Percentiles rank a stretch among this genome's conserved stretches.
phyloP scores from a whole-genome alignment of 2,888 invertebrate genomes.

The Eucera pruinosa region DNA sequence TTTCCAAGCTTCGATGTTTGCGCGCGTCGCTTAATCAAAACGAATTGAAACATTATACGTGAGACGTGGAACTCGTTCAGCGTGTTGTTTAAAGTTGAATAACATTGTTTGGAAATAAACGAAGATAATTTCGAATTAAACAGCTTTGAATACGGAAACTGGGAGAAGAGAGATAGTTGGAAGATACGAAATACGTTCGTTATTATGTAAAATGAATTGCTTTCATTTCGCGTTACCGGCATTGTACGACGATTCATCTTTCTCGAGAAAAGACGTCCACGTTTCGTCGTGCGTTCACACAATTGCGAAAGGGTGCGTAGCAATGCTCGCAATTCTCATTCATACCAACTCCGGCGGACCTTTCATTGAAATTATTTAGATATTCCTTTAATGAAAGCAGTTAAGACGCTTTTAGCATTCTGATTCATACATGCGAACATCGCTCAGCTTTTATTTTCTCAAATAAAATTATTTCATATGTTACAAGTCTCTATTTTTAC shows the following conservation, averaged over 20 bases:
- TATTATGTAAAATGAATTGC: conserved; percentile 16
- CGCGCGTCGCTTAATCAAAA: too few relatives aligned
- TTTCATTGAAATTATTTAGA: conserved; percentile 15
- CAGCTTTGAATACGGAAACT: not conserved
- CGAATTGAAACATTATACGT: not conserved
- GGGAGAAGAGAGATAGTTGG: not conserved
- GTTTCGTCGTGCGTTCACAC: not conserved
- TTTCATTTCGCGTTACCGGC: conserved; percentile 12
- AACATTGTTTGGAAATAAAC: not conserved
- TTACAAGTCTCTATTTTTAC: too few relatives aligned
- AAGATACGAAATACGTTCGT: conserved; percentile 4
- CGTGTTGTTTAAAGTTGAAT: not conserved
- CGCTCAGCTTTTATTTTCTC: too few relatives aligned
- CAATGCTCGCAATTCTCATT: conserved; percentile 6
- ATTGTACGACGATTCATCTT: conserved; percentile 9
- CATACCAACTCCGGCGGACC: not conserved
- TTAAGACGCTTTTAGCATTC: not conserved
- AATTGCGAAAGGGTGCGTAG: conserved; percentile 6
- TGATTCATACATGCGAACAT: not conserved
- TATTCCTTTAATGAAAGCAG: conserved; percentile 1
- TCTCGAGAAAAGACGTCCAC: not conserved
- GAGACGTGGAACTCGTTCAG: not conserved
- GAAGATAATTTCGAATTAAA: conserved; percentile 1
- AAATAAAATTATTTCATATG: too few relatives aligned
- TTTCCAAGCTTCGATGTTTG: too few relatives aligned